Base-by-base conservation (phyloP, 2,888 invertebrate species). In the Fragum fragum region DNA sequence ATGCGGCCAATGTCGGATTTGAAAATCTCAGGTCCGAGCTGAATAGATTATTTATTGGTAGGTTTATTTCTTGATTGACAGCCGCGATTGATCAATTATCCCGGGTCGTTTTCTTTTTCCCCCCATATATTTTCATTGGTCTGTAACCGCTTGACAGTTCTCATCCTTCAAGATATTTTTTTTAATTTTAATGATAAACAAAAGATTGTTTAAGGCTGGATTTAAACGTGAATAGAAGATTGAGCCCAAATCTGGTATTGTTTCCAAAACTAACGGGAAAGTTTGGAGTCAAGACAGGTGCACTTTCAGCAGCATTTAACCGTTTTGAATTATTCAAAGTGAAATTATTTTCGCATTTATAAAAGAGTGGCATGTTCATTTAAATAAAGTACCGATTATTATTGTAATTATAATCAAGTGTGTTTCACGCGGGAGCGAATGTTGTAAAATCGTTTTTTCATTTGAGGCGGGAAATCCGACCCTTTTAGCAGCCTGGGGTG, bases 281-380 rank as follows among this genome's bases (percentile, higher is more conserved):
- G 2, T 47, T 47, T 47, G 47, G 47, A n/a, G 5, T 14, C n/a
- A 9, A 9, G 47, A n/a, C 47, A 47, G 47, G 47, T 47, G 47
- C 47, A 47, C 18, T 14, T 47, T 47, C 47, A 47, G 47, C 16
- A 47, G n/a, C 47, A n/a, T 47, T 47, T 47, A 47, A 47, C 47
- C 47, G 47, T 47, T 47, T 47, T 47, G 47, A 47, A 47, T 47
- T 47, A 47, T 47, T 47, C 14, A 47, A 47, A 47, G 47, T 14
- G 47, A 47, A 47, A 47, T 47, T n/a, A 47, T 47, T 47, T 47
- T 47, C 47, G 14, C 47, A 47, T 47, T 47, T 47, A 47, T 47
- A 9, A 47, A 47, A 47, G 47, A 47, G 47, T 47, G 47, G 14
- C 47, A 47, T 47, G 47, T 14, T 47, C 47, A 47, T 47, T 47